Base-by-base conservation (phyloP, 2,113 vertebrate species). In the Leucosticte australis region DNA sequence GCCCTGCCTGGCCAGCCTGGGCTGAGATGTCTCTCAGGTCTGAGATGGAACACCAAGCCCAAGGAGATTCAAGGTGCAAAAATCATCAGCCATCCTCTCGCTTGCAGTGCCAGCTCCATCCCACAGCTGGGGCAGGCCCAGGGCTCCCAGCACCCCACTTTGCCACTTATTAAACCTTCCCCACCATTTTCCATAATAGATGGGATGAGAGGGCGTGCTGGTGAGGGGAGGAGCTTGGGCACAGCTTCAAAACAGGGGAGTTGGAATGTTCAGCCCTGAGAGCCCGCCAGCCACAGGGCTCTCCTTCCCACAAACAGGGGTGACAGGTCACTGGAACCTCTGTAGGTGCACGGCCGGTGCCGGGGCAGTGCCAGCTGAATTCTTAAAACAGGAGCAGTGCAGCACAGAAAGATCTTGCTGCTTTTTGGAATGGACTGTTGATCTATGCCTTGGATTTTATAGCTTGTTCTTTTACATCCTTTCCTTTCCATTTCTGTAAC, bases 281-380 rank as follows among this genome's bases (percentile, higher is more conserved):
- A 78, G 46, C 39, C 16, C 33, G 22, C 42, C 1, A 19, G 74
- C 37, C 62, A 10, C 17, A 1, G 75, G 89, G 44, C 22, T 83
- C 31, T 37, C 24, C 11, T 33, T 27, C 27, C 41, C 17, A 1
- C 17, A 5, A 4, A 3, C 0, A 0, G 10, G 15, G 57, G 9
- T 47, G 63, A 46, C 1, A 0, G 10, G 14, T 35, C 0, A 0
- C 39, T 65, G 37, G 46, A 11, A 33, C 5, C 23, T 46, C 46
- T 3, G 10, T 0, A 5, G 7, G 4, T 13, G 23, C 42, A 21
- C 0, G 2, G 37, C 37, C 2, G 3, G 67, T 27, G 6, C 15
- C 2, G 11, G n/a, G 27, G 65, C 37, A 7, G 18, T 5, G 49
- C 7, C 5, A 5, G 8, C 31, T 37, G 65, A 59, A 19, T 42